Percentiles rank a stretch among this genome's conserved stretches.
These are phyloP conservation scores for Trichonephila clavata DNA, from an alignment of 1,140 invertebrate genomes.

Conservation along the genomic window DNA sequence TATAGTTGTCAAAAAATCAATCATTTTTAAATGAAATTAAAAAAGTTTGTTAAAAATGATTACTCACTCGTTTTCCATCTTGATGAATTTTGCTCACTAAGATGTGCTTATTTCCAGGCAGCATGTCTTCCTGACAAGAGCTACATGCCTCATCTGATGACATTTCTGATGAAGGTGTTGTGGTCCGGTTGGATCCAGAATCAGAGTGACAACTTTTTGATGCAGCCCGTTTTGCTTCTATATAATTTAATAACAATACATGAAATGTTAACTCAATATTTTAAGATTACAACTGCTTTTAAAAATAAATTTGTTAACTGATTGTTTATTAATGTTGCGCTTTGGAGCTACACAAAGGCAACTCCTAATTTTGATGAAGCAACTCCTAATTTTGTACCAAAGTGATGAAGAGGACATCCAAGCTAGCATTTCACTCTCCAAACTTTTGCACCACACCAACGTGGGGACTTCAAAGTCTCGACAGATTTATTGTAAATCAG, in stretches of 20 bases:
- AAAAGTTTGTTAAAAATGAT: too few species aligned
- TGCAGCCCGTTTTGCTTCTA: constrained; percentile 49
- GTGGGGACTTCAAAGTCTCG: too few species aligned
- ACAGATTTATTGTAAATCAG: too few species aligned
- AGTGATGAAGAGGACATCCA: too few species aligned
- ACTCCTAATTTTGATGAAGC: too few species aligned
- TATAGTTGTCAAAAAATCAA: not conserved
- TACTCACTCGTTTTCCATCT: constrained; percentile 63
- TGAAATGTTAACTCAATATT: not conserved
- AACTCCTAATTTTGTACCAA: too few species aligned
- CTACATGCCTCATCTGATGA: constrained; percentile 72
- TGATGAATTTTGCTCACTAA: constrained; percentile 69
- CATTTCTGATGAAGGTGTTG: constrained; percentile 66
- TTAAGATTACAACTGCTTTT: too few species aligned
- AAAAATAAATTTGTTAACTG: too few species aligned
- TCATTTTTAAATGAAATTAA: not conserved
- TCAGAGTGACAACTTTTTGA: constrained; percentile 37
- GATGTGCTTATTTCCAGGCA: constrained; percentile 53
- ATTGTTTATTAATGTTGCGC: too few species aligned
- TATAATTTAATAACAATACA: not conserved
- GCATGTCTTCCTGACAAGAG: constrained; percentile 68
- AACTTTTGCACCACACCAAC: too few species aligned
- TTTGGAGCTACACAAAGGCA: too few species aligned
- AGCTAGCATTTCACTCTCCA: too few species aligned
- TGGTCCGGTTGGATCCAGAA: constrained; percentile 51